Percentiles rank a stretch among this genome's conserved stretches.
These are phyloP conservation scores for Rhinopomastus cyanomelas DNA, from an alignment of 2,113 vertebrate species.

Conservation along the genomic window DNA sequence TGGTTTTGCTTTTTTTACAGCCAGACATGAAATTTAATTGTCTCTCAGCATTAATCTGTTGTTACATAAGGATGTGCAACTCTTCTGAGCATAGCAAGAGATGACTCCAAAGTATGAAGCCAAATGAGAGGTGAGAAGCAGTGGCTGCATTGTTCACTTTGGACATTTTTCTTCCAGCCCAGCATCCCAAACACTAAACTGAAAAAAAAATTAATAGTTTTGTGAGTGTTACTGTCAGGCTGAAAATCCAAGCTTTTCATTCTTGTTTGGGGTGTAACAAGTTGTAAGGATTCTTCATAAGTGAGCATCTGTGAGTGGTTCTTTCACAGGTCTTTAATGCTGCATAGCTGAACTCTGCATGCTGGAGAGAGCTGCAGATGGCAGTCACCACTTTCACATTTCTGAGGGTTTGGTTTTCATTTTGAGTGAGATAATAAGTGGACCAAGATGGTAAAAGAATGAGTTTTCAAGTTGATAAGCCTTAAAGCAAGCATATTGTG, in stretches of 20 bases:
- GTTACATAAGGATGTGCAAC: neutral
- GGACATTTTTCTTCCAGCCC: neutral
- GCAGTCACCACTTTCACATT: neutral
- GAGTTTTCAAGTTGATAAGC: neutral
- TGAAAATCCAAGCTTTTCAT: neutral
- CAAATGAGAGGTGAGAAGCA: neutral
- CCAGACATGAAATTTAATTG: neutral
- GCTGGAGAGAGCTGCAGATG: neutral
- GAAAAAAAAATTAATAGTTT: neutral
- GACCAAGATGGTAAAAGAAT: neutral
- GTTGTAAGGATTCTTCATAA: neutral
- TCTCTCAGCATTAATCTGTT: neutral
- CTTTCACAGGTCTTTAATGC: neutral
- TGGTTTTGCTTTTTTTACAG: neutral
- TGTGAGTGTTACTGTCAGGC: neutral
- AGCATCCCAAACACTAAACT: neutral
- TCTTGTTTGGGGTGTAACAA: neutral
- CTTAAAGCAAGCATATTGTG: neutral
- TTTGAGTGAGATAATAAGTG: neutral
- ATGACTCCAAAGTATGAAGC: neutral
- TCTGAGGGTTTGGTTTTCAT: neutral
- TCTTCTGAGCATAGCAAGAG: neutral
- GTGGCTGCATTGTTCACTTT: neutral
- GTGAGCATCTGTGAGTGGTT: neutral
- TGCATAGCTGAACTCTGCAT: neutral